Evolutionary conservation across 2,888 invertebrate genomes (phyloP).

Genomic region (Machimus atricapillus): DNA sequence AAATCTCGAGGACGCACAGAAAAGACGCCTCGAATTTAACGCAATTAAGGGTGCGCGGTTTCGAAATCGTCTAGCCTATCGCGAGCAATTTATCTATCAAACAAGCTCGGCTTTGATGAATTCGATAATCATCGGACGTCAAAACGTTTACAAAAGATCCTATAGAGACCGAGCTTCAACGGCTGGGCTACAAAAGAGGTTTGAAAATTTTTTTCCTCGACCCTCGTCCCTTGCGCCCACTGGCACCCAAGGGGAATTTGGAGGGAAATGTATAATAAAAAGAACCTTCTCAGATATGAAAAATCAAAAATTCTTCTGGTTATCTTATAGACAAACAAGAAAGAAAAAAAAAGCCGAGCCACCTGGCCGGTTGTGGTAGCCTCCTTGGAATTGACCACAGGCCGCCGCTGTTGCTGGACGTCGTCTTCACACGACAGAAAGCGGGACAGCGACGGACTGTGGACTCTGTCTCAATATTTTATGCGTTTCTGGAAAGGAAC

Average conservation of each 20-base stretch:
- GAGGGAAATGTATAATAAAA: background rate
- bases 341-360: background rate
- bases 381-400: background rate
- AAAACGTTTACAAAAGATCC: conserved; percentile 37
- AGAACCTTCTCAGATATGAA: background rate
- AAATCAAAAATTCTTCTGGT: conserved; percentile 20
- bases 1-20: background rate
- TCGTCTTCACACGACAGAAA: background rate
- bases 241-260: background rate
- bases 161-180: conserved; percentile 1
- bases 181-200: background rate
- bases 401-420: background rate
- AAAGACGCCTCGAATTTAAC: background rate
- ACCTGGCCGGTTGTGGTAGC: conserved; percentile 22
- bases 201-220: background rate
- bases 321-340: conserved; percentile 20
- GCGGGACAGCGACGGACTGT: background rate
- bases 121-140: conserved; percentile 40
- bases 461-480: background rate
- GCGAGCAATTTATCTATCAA: conserved; percentile 38
- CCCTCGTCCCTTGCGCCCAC: background rate
- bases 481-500: background rate
- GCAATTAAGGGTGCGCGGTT: conserved; percentile 1
- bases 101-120: conserved; percentile 34
- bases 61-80: conserved; percentile 8